Conservation (phyloP, 2,888 invertebrate species). For the Tenthredo scrophulariae region DNA sequence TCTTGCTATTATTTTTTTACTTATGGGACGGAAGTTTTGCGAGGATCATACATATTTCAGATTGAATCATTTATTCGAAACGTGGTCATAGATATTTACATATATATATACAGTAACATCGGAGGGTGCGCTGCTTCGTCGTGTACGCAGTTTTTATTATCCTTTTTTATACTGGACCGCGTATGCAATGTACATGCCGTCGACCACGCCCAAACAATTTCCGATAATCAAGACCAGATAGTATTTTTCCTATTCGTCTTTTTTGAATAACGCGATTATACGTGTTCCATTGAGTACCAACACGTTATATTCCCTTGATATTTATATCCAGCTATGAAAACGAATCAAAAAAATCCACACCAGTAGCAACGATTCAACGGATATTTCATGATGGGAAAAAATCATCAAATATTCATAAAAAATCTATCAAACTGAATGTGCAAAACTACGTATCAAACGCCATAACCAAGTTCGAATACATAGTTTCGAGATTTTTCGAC, state of each 20-base stretch:
- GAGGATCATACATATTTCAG: neutral
- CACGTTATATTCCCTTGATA: slow-evolving; percentile 17
- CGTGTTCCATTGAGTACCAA: slow-evolving; percentile 17
- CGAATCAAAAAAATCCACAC: slow-evolving; percentile 7
- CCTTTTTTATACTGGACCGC: neutral
- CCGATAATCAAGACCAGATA: slow-evolving; percentile 51
- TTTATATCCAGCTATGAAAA: slow-evolving; percentile 34
- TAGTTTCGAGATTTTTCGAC: neutral
- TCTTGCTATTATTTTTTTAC: slow-evolving; percentile 8
- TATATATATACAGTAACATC: slow-evolving; percentile 6
- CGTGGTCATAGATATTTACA: slow-evolving; percentile 24
- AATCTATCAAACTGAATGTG: neutral
- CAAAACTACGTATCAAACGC: neutral
- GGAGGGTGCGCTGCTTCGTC: neutral
- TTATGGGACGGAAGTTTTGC: neutral
- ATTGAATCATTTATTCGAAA: neutral
- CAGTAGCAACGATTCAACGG: neutral
- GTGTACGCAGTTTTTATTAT: slow-evolving; percentile 12
- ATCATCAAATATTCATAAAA: slow-evolving; percentile 7
- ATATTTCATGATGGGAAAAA: neutral
- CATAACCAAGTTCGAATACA: neutral
- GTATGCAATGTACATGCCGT: neutral
- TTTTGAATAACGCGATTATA: slow-evolving; percentile 8
- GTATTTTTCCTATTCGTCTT: slow-evolving; percentile 17
- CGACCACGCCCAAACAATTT: slow-evolving; percentile 53